Evolutionary conservation across 1,140 invertebrate genomes (phyloP), one percentile per base, ranked within the genome.

Genomic region (Papilio helenus): DNA sequence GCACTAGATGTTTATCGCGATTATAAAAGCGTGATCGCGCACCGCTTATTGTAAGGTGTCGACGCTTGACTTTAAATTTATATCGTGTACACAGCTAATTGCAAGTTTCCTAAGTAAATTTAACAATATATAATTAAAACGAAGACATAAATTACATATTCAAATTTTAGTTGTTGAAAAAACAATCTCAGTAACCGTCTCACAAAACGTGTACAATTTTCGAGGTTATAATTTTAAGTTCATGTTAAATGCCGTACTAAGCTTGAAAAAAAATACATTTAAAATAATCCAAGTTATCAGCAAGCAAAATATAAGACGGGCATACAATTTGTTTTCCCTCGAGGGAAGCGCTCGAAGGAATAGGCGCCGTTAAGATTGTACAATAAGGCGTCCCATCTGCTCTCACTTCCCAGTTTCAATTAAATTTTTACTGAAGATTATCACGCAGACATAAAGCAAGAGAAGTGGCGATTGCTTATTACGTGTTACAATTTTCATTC

Each of bases 351-450:
- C 74, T 81, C 74, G 71, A 79, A 58, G 55, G 83, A 80, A 82
- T 82, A 81, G 76, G 79, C 79, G 72, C 44, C 78, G 79, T 79
- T 83, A 80, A 79, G 77, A 79, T 49, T 61, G 72, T 80, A 89
- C 87, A 91, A 89, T 87, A 80, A 73, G 79, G 79, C 76, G 85
- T 78, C 88, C 89, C 90, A 93, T 90, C 92, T 93, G 92, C 87
- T 84, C 83, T 81, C 85, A 83, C 82, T 88, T 87, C 85, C 86
- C 87, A 90, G 90, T 94, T 95, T 94, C 91, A 94, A 95, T 95
- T 95, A 94, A 94, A 90, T 95, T 95, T 94, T 95, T 94, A 95
- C 92, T 90, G 90, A 85, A 93, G 93, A 95, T 95, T 94, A 95
- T 94, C 94, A 94, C 93, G 93, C 90, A 90, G 90, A 89, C 86